Conservation (phyloP, 2,888 invertebrate species). For the Drosophila prostipennis region DNA sequence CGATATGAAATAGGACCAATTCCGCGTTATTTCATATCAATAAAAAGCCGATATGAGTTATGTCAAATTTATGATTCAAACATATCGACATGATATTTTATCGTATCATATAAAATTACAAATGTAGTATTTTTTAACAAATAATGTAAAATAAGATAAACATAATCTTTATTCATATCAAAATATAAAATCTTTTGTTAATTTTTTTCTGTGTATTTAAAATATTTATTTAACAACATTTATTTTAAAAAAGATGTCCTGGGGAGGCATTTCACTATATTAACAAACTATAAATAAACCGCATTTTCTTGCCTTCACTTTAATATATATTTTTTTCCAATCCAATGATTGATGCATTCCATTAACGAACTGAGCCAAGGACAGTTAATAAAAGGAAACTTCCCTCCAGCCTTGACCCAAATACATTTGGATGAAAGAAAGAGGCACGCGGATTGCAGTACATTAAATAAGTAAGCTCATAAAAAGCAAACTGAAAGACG, state of each 20-base stretch:
- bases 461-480: constrained; percentile 13
- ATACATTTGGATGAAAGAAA: constrained; percentile 12
- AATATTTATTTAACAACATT: no score
- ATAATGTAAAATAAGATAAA: no score
- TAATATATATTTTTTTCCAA: neutral
- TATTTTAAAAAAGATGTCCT: neutral
- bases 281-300: neutral
- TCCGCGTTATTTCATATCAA: no score
- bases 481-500: constrained; percentile 1
- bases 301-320: neutral
- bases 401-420: constrained; percentile 23
- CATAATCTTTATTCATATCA: no score
- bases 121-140: no score
- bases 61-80: no score
- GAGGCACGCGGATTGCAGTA: constrained; percentile 18
- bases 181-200: no score
- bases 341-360: constrained; percentile 24
- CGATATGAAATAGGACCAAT: no score
- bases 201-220: no score
- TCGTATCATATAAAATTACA: no score
- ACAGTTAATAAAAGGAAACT: neutral
- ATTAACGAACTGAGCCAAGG: constrained; percentile 18
- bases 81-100: no score
- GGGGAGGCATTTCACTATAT: neutral
- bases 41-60: no score